Evolutionary conservation across 2,888 invertebrate species (phyloP).

Genomic region (Chymomyza caudatula): DNA sequence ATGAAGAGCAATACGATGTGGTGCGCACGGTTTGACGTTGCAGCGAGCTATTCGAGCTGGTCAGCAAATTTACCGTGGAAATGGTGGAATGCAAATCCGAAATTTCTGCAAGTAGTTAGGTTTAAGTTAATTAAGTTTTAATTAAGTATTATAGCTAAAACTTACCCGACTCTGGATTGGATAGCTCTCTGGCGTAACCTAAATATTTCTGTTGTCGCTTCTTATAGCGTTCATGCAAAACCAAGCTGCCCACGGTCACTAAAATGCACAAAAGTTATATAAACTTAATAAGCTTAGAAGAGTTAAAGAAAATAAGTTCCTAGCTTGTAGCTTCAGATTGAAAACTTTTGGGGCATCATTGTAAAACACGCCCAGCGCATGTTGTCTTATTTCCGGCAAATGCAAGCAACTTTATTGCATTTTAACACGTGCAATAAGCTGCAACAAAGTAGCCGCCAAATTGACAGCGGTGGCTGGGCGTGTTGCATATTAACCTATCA

Average conservation of each 20-base stretch:
- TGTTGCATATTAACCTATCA: conserved; percentile 50
- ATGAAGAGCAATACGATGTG: conserved; percentile 74
- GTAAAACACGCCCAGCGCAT: conserved; percentile 34
- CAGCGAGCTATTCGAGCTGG: conserved; percentile 56
- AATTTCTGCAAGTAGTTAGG: conserved; percentile 42
- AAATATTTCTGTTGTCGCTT: conserved; percentile 84
- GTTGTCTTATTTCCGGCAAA: not conserved
- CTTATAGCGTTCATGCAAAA: conserved; percentile 89
- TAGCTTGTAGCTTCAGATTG: conserved; percentile 70
- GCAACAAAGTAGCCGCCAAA: not conserved
- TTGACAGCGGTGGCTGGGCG: not conserved
- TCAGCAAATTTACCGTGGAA: conserved; percentile 74
- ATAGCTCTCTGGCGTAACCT: conserved; percentile 81
- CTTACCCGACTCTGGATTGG: conserved; percentile 78
- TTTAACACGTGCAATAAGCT: not conserved
- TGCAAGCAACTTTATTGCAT: not conserved
- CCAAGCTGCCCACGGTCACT: conserved; percentile 89
- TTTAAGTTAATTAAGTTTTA: not conserved
- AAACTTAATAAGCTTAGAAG: not conserved
- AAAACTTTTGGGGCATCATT: conserved; percentile 76
- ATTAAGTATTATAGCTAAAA: not conserved
- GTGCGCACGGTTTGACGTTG: conserved; percentile 62
- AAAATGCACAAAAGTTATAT: conserved; percentile 49
- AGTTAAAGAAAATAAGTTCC: not conserved
- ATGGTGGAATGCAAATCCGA: conserved; percentile 73